Evolutionary conservation across 2,888 invertebrate genomes (phyloP).

Genomic region (Furcula furcula): DNA sequence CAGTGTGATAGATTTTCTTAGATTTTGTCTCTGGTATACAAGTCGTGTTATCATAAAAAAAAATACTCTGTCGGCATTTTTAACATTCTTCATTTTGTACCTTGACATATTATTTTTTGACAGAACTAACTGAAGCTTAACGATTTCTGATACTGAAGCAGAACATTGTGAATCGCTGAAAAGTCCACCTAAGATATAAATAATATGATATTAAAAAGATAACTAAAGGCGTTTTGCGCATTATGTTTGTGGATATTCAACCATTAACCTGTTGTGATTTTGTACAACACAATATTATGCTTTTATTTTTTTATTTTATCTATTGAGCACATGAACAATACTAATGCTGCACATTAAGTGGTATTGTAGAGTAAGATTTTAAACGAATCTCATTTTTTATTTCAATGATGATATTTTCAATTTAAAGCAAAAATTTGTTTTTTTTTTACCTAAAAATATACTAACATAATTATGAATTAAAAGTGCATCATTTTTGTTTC

Average conservation of each 20-base stretch:
- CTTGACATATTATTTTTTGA: conserved; percentile 7
- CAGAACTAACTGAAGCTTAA: too few relatives aligned
- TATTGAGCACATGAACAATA: conserved; percentile 18
- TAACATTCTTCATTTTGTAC: conserved; percentile 10
- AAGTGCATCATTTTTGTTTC: conserved; percentile 28
- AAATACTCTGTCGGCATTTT: conserved; percentile 33
- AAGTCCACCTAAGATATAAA: too few relatives aligned
- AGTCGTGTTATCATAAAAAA: conserved; percentile 22
- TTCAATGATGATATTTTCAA: conserved; percentile 11
- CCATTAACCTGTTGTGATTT: too few relatives aligned
- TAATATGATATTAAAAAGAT: too few relatives aligned
- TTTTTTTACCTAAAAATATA: conserved; percentile 3
- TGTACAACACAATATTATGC: too few relatives aligned
- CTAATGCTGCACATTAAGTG: conserved; percentile 12
- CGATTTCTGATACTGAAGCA: too few relatives aligned
- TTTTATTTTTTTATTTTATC: conserved; percentile 2
- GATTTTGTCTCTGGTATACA: conserved; percentile 15
- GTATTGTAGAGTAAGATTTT: conserved; percentile 15
- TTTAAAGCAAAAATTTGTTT: conserved; percentile 14
- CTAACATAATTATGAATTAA: conserved; percentile 17
- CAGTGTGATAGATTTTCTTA: conserved; percentile 29
- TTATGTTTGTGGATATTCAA: too few relatives aligned
- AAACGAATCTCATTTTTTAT: conserved; percentile 45
- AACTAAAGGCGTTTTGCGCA: too few relatives aligned
- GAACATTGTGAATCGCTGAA: too few relatives aligned